phyloP scores from a whole-genome alignment of 2,888 invertebrate species.

The Pimpla rufipes region DNA sequence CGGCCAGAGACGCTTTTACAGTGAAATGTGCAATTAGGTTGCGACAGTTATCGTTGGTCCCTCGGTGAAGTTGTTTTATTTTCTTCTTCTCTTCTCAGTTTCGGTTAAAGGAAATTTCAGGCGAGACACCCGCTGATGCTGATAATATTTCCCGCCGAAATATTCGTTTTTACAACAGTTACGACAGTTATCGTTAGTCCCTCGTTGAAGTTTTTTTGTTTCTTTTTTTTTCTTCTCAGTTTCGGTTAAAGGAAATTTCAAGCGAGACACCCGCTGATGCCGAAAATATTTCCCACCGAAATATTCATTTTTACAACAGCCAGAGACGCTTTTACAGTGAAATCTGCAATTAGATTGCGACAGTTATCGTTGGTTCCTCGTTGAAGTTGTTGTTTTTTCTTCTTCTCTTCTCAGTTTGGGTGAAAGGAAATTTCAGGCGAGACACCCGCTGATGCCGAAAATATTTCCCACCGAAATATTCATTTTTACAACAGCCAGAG shows the following conservation, averaged over 20 bases:
- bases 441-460: neutral
- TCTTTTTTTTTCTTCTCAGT: neutral
- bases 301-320: neutral
- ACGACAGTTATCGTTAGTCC: neutral
- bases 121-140: no score
- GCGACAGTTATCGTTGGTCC: neutral
- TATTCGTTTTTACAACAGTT: neutral
- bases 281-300: neutral
- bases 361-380: neutral
- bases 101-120: neutral
- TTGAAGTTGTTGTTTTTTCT: neutral
- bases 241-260: neutral
- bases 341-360: neutral
- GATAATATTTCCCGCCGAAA: neutral
- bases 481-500: neutral
- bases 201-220: neutral
- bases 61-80: neutral
- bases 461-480: neutral
- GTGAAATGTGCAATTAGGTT: neutral
- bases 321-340: neutral
- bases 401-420: no score
- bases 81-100: constrained; percentile 15
- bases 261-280: no score
- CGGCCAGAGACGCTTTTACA: neutral
- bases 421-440: no score